Evolutionary conservation across 1,140 invertebrate species (phyloP), one percentile per base, ranked within the genome.

Genomic region (Leptestheria dahalacensis): DNA sequence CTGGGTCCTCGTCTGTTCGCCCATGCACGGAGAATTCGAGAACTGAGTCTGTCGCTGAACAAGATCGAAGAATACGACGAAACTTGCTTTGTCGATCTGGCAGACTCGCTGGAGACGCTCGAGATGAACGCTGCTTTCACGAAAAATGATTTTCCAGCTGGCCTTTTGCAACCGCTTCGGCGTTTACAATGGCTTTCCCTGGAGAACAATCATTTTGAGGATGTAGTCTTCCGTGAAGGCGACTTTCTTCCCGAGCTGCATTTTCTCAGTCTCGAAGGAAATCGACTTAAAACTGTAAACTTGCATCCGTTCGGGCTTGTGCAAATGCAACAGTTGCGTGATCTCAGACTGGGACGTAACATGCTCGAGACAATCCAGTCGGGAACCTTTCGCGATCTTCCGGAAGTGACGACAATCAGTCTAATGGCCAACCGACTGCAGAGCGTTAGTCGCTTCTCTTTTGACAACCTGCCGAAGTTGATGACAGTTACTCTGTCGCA

Each of bases 11-110:
- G 83, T 55, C 79, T 84, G 57, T 92, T 92, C 70, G 76, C 77
- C 49, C 77, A 79, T 1, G 72, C 82, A 47, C 78, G 77, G 48
- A 79, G 82, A 63, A 74, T 93, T 53, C 82, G 84, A 66, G 89
- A 93, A 71, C 79, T 94, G 25, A 89, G 86, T 70, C 72, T 94
- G 48, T 90, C 86, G 61, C 92, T 91, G 70, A 93, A 93, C 71
- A 83, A 86, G 65, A 75, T 94, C 33, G 79, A 79, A 59, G 82
- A 86, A 60, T 75, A 89, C 28, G 83, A 88, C 67, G 77, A 81
- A 10, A 75, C 85, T 59, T 82, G 86, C 6, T 90, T 92, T 66
- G 66, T 77, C 18, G 84, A 85, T 61, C 75, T 88, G 33, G 78
- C 82, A 33, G 74, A 78, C 3, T 81, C 78, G n/a, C 71, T 93